These are phyloP conservation scores for Proteles cristata DNA, from an alignment of 2,113 vertebrate species.

Conservation along the genomic window DNA sequence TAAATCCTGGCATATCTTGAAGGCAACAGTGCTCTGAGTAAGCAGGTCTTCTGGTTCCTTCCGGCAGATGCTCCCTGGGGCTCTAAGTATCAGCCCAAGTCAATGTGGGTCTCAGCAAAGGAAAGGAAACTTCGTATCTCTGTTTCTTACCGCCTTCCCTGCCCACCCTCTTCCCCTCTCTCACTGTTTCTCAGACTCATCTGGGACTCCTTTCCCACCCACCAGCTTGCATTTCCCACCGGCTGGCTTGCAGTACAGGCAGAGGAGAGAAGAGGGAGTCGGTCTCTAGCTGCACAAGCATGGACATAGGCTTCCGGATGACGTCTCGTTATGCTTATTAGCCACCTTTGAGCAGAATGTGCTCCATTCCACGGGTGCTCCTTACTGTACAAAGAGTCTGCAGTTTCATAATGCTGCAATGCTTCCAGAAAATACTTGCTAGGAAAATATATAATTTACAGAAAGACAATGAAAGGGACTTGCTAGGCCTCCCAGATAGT, in stretches of 20 bases:
- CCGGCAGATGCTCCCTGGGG: background rate
- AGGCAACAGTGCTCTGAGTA: background rate
- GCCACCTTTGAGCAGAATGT: background rate
- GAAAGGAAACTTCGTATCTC: background rate
- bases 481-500: conserved; percentile 5
- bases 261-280: background rate
- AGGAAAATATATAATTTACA: background rate
- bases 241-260: background rate
- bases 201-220: background rate
- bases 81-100: background rate
- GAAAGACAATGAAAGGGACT: background rate
- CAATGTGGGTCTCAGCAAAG: background rate
- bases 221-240: background rate
- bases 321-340: background rate
- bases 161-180: background rate
- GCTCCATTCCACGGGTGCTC: background rate
- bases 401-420: background rate
- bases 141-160: background rate
- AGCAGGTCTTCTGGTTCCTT: background rate
- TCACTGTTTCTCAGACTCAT: background rate
- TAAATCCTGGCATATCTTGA: background rate
- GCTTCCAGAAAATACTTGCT: conserved; percentile 27
- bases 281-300: background rate
- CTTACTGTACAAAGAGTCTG: background rate
- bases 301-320: background rate